A percentile compares a stretch with the other conserved stretches of the same genome.
Conservation (phyloP, 2,888 invertebrate genomes). For the Synanthedon formicaeformis region DNA sequence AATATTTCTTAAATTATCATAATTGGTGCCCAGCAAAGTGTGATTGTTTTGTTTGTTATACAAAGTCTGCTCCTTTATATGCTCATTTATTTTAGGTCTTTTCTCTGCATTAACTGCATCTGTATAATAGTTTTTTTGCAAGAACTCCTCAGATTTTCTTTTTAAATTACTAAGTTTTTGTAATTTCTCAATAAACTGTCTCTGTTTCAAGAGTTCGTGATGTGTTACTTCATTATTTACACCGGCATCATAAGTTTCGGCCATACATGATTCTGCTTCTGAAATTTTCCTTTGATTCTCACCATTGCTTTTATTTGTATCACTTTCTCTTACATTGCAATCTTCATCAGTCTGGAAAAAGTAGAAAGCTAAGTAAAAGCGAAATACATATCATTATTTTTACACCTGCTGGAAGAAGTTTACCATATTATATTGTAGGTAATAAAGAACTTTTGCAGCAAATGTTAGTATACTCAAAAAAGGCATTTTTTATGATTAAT, state of each 20-base stretch:
- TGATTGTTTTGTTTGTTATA: constrained; percentile 37
- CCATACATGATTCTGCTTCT: constrained; percentile 37
- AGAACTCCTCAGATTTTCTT: constrained; percentile 59
- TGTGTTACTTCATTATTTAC: constrained; percentile 33
- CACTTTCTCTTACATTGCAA: constrained; percentile 42
- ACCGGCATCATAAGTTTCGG: constrained; percentile 37
- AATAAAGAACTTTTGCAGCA: no score
- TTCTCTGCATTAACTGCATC: constrained; percentile 49
- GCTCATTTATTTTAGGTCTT: constrained; percentile 52
- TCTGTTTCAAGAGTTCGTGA: constrained; percentile 45
- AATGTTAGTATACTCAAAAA: no score
- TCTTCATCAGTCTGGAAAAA: constrained; percentile 53
- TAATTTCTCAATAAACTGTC: constrained; percentile 55
- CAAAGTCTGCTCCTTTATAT: constrained; percentile 11
- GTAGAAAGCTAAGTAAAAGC: not conserved
- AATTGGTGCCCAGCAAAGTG: constrained; percentile 30
- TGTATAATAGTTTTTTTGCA: constrained; percentile 54
- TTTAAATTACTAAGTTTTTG: constrained; percentile 56
- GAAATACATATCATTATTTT: no score
- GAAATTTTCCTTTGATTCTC: constrained; percentile 36
- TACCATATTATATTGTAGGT: no score
- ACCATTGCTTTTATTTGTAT: constrained; percentile 6
- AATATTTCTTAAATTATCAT: constrained; percentile 41
- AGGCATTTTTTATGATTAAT: no score
- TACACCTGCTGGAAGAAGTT: no score